Conservation (phyloP, 1,140 invertebrate genomes). For the Drosophila albomicans region DNA sequence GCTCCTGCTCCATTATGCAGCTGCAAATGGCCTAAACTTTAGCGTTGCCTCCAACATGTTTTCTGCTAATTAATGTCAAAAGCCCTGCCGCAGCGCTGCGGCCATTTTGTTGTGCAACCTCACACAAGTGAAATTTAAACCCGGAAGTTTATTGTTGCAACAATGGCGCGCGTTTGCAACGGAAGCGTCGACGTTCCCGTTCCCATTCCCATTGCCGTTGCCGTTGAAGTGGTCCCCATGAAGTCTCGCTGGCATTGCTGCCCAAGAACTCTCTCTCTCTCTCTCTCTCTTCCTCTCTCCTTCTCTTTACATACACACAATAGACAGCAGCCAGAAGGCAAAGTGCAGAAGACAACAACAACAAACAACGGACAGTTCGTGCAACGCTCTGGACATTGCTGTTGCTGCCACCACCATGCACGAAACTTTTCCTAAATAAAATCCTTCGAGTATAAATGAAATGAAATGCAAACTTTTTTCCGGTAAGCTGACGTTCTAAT, state of each 20-base stretch:
- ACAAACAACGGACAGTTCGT: background rate
- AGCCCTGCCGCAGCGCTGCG: slow-evolving; percentile 49
- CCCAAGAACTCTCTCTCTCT: slow-evolving; percentile 23
- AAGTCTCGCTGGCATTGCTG: slow-evolving; percentile 40
- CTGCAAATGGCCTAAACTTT: slow-evolving; percentile 70
- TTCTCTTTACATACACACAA: slow-evolving; percentile 17
- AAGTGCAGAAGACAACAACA: slow-evolving; percentile 19
- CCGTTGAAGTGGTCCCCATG: slow-evolving; percentile 24
- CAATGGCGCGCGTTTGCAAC: slow-evolving; percentile 59
- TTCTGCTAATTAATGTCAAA: slow-evolving; percentile 80
- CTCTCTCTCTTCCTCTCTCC: no score
- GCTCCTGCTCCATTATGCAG: slow-evolving; percentile 53
- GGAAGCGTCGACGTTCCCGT: slow-evolving; percentile 45
- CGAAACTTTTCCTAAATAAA: slow-evolving; percentile 72
- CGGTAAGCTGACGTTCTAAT: slow-evolving; percentile 80
- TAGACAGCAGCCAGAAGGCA: slow-evolving; percentile 21
- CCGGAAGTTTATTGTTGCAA: slow-evolving; percentile 79
- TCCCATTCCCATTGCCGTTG: slow-evolving; percentile 10
- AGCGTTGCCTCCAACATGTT: slow-evolving; percentile 61
- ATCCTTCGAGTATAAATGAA: slow-evolving; percentile 78
- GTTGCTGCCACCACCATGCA: slow-evolving; percentile 18
- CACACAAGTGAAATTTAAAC: slow-evolving; percentile 75
- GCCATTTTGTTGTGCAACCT: slow-evolving; percentile 49
- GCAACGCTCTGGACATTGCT: slow-evolving; percentile 40
- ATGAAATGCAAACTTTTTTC: slow-evolving; percentile 83